These are phyloP conservation scores for Hylaeus anthracinus DNA, from an alignment of 1,140 invertebrate species.

Conservation along the genomic window DNA sequence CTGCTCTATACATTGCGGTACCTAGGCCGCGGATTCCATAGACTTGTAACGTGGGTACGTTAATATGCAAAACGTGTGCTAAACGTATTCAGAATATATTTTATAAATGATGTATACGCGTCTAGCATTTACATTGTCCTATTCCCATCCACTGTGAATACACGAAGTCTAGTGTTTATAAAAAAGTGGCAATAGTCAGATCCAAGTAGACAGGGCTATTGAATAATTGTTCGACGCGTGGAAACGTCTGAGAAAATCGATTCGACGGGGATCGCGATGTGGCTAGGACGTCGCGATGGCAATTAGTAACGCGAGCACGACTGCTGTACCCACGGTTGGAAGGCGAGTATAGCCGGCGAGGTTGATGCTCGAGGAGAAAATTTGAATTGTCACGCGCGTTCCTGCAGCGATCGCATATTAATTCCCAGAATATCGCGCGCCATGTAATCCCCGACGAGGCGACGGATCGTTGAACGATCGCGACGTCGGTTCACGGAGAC, in stretches of 20 bases:
- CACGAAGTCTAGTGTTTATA: too few species aligned
- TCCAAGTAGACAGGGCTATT: too few species aligned
- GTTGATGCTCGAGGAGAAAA: constrained; percentile 6
- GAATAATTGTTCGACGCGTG: background rate
- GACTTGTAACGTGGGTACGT: too few species aligned
- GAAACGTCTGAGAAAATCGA: background rate
- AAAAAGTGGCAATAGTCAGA: too few species aligned
- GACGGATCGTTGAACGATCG: constrained; percentile 2
- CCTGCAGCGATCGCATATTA: constrained; percentile 26
- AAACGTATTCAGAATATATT: too few species aligned
- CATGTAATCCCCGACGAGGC: background rate
- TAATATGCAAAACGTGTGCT: too few species aligned
- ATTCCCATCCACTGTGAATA: too few species aligned
- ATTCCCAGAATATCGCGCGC: background rate
- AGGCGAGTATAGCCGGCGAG: too few species aligned
- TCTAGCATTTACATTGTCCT: too few species aligned
- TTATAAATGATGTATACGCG: too few species aligned
- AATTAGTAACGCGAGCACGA: constrained; percentile 22
- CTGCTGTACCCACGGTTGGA: background rate
- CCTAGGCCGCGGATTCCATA: too few species aligned
- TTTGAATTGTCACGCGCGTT: constrained; percentile 4
- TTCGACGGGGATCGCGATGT: background rate
- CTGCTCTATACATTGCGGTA: too few species aligned
- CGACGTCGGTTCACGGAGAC: background rate
- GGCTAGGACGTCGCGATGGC: background rate